These are phyloP conservation scores for Amphilophus citrinellus DNA, from an alignment of 2,113 vertebrate species.

Conservation along the genomic window DNA sequence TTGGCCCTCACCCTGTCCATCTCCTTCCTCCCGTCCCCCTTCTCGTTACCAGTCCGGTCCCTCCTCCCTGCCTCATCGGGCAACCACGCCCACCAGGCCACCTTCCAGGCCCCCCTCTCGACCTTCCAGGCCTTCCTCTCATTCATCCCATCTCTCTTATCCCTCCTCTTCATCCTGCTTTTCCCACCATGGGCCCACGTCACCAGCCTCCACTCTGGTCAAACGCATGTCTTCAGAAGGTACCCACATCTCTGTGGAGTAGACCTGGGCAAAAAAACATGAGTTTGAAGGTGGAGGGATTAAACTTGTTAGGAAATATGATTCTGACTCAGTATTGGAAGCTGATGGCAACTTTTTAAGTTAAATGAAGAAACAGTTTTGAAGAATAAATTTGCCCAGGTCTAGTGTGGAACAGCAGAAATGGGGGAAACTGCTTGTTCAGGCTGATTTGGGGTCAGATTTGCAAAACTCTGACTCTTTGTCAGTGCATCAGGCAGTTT, in stretches of 20 bases:
- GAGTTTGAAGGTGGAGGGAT: conserved; percentile 60
- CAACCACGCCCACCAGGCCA: conserved; percentile 97
- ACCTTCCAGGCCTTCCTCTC: conserved; percentile 98
- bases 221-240: conserved; percentile 99
- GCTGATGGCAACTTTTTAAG: background rate
- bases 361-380: conserved; percentile 21
- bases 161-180: conserved; percentile 97
- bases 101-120: conserved; percentile 99
- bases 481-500: conserved; percentile 56
- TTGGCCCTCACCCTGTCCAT: conserved; percentile 99
- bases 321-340: background rate
- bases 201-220: conserved; percentile 95
- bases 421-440: conserved; percentile 44
- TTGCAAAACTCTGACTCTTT: conserved; percentile 52
- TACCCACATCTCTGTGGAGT: conserved; percentile 85
- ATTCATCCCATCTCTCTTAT: conserved; percentile 95
- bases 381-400: conserved; percentile 67
- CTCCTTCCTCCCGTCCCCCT: conserved; percentile 98
- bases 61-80: conserved; percentile 98
- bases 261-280: conserved; percentile 74
- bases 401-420: conserved; percentile 67
- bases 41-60: conserved; percentile 99
- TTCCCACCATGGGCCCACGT: conserved; percentile 94
- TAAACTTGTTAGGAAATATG: conserved; percentile 5
- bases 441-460: conserved; percentile 57